These are phyloP conservation scores for Dilophus febrilis DNA, from an alignment of 2,888 invertebrate genomes.

Conservation along the genomic window DNA sequence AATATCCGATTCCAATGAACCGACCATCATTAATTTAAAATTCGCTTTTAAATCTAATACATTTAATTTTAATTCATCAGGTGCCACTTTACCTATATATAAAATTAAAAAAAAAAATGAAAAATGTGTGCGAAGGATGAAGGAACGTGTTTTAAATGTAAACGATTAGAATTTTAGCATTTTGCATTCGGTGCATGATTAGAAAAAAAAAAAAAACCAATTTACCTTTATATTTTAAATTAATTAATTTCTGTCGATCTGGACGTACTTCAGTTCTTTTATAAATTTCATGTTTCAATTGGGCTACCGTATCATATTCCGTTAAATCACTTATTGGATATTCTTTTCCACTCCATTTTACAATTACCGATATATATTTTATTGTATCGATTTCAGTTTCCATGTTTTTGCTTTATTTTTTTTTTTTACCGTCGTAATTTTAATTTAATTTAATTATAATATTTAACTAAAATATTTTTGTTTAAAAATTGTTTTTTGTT, in stretches of 20 bases:
- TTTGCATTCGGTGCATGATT: not conserved
- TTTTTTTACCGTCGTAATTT: too few relatives aligned
- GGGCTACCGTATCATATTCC: conserved; percentile 59
- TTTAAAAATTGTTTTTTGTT: too few relatives aligned
- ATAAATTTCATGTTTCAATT: conserved; percentile 68
- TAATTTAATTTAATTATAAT: too few relatives aligned
- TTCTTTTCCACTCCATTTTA: conserved; percentile 92
- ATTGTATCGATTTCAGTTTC: too few relatives aligned
- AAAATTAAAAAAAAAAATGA: conserved; percentile 8
- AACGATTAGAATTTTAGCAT: not conserved
- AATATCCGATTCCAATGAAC: conserved; percentile 83
- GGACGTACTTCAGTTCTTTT: conserved; percentile 79
- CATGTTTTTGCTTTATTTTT: too few relatives aligned
- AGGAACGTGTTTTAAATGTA: not conserved
- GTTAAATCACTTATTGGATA: conserved; percentile 58
- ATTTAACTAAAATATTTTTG: too few relatives aligned
- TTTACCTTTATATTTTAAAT: conserved; percentile 86
- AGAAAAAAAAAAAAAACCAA: too few relatives aligned
- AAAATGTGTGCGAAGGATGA: conserved; percentile 3
- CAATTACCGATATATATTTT: conserved; percentile 38
- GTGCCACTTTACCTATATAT: conserved; percentile 75
- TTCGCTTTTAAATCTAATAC: conserved; percentile 67
- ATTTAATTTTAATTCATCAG: conserved; percentile 59
- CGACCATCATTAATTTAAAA: conserved; percentile 94
- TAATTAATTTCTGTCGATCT: conserved; percentile 84